Percentiles rank a stretch among this genome's conserved stretches.
phyloP scores from a whole-genome alignment of 2,113 vertebrate genomes.

The Colistium nudipinnis region DNA sequence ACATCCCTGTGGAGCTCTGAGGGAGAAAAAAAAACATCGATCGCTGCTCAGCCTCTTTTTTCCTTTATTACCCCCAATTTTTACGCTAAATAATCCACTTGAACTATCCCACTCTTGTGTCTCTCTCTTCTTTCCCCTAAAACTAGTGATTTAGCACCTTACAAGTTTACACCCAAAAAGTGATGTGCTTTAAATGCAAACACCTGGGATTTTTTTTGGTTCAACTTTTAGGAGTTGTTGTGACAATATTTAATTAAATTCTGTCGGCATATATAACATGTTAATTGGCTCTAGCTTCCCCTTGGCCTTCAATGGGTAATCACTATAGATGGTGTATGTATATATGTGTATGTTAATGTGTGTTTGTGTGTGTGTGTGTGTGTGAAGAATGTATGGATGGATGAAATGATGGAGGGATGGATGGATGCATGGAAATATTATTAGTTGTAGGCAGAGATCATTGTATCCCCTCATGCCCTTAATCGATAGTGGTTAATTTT shows the following conservation, averaged over 20 bases:
- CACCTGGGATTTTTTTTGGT: conserved; percentile 45
- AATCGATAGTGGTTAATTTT: too few relatives aligned
- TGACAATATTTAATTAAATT: conserved; percentile 28
- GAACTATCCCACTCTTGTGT: conserved; percentile 60
- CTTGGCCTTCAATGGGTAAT: too few relatives aligned
- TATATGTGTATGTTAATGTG: too few relatives aligned
- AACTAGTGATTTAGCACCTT: conserved; percentile 69
- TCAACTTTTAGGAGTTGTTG: conserved; percentile 20
- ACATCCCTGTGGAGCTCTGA: conserved; percentile 67
- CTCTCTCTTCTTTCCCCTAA: conserved; percentile 46
- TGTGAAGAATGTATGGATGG: too few relatives aligned
- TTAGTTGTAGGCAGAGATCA: conserved; percentile 2
- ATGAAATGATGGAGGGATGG: too few relatives aligned
- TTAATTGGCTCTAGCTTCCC: too few relatives aligned
- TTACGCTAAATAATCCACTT: conserved; percentile 71
- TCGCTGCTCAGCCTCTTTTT: conserved; percentile 50
- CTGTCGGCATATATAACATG: conserved; percentile 30
- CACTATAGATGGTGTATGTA: too few relatives aligned
- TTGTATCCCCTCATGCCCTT: neutral
- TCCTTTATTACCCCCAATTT: conserved; percentile 38
- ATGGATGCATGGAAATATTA: conserved; percentile 50
- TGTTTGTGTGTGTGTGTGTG: too few relatives aligned
- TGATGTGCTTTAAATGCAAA: conserved; percentile 60
- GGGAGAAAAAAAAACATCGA: conserved; percentile 63
- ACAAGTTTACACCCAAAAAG: conserved; percentile 50